Conservation (phyloP, 2,888 invertebrate genomes). For the Lasioglossum malachurum region DNA sequence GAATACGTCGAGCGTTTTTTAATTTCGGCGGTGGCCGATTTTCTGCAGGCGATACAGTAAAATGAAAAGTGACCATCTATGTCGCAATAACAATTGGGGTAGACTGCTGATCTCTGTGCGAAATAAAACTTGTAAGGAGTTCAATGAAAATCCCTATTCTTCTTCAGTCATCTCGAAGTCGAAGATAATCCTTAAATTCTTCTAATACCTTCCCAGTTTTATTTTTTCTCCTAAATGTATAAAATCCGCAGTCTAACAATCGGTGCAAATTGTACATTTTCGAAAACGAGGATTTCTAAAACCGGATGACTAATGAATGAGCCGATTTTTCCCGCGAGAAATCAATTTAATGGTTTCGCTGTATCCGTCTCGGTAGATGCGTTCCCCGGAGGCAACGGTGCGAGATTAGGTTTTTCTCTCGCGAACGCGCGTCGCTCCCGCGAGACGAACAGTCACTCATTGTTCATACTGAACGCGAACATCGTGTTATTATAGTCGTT, state of each 20-base stretch:
- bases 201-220: not conserved
- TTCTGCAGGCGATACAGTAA: not conserved
- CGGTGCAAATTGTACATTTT: not conserved
- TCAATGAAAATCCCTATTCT: no score
- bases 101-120: not conserved
- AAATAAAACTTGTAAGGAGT: no score
- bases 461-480: conserved; percentile 18
- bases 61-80: not conserved
- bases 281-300: not conserved
- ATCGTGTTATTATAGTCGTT: not conserved
- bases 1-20: not conserved
- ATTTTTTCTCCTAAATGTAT: not conserved
- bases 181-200: no score
- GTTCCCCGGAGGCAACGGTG: not conserved
- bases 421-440: conserved; percentile 52
- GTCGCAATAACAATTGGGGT: not conserved
- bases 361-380: not conserved
- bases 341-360: not conserved
- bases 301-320: no score
- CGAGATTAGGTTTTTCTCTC: not conserved
- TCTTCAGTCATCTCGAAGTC: no score
- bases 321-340: not conserved
- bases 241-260: not conserved
- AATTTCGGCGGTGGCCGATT: not conserved
- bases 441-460: conserved; percentile 7